Percentiles rank a stretch among this genome's conserved stretches.
Conservation (phyloP, 2,888 invertebrate genomes). For the Melitaea athalia region DNA sequence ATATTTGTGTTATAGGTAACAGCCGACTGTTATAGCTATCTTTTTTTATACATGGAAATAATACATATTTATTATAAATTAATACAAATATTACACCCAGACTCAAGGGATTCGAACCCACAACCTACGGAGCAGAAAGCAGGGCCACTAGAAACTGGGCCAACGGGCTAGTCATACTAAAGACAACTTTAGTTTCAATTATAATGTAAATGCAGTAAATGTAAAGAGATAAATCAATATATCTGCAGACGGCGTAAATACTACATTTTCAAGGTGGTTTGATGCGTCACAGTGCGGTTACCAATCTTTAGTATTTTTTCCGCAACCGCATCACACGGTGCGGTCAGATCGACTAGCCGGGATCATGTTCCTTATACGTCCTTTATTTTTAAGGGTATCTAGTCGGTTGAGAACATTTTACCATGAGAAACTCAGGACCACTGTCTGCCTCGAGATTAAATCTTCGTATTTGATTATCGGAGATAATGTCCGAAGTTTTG, state of each 20-base stretch:
- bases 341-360: slow-evolving; percentile 56
- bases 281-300: slow-evolving; percentile 32
- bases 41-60: no score
- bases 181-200: no score
- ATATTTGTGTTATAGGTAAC: no score
- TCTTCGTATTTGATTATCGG: not conserved
- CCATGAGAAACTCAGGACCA: slow-evolving; percentile 18
- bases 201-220: no score
- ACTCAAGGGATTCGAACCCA: no score
- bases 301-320: slow-evolving; percentile 33
- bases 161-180: no score
- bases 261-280: slow-evolving; percentile 30
- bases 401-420: slow-evolving; percentile 24
- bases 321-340: slow-evolving; percentile 51
- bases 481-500: not conserved
- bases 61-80: no score
- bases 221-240: slow-evolving; percentile 9
- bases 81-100: no score
- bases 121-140: no score
- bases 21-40: no score
- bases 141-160: no score
- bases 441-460: not conserved
- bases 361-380: slow-evolving; percentile 63
- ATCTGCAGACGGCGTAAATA: slow-evolving; percentile 21
- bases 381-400: slow-evolving; percentile 32